phyloP scores from a whole-genome alignment of 1,140 invertebrate genomes.

The Sinella curviseta region DNA sequence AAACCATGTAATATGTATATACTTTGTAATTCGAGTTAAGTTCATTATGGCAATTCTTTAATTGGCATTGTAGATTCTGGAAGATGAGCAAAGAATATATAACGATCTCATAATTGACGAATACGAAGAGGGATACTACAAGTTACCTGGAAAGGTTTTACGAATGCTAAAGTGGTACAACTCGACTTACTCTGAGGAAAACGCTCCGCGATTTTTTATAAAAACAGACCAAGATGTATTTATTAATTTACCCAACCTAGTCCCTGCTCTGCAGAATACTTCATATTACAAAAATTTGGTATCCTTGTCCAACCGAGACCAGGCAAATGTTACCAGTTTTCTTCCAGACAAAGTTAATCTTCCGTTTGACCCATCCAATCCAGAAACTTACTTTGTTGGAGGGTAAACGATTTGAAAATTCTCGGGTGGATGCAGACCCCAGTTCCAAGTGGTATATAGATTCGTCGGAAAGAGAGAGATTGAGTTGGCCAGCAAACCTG shows the following conservation, averaged over 20 bases:
- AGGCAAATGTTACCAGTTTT: not conserved
- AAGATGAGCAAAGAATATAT: not conserved
- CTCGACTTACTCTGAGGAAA: not conserved
- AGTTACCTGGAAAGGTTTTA: not conserved
- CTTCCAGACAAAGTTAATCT: not conserved
- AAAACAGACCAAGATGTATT: conserved; percentile 28
- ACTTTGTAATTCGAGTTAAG: not conserved
- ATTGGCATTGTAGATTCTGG: conserved; percentile 11
- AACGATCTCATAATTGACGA: not conserved
- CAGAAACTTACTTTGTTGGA: not conserved
- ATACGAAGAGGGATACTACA: conserved; percentile 23
- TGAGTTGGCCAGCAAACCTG: not conserved
- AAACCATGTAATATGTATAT: too few relatives aligned
- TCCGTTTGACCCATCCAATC: not conserved
- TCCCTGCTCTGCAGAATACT: not conserved
- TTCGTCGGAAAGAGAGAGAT: not conserved
- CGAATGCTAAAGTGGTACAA: conserved; percentile 17
- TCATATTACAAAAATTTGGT: not conserved
- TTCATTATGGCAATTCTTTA: too few relatives aligned
- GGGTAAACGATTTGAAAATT: not conserved
- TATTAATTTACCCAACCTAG: conserved; percentile 13
- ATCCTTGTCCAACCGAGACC: not conserved
- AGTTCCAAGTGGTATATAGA: not conserved
- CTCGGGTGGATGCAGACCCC: not conserved
- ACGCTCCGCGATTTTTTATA: not conserved